Evolutionary conservation across 2,888 invertebrate species (phyloP), one percentile per base, ranked within the genome.

Genomic region (Liposcelis brunnea): DNA sequence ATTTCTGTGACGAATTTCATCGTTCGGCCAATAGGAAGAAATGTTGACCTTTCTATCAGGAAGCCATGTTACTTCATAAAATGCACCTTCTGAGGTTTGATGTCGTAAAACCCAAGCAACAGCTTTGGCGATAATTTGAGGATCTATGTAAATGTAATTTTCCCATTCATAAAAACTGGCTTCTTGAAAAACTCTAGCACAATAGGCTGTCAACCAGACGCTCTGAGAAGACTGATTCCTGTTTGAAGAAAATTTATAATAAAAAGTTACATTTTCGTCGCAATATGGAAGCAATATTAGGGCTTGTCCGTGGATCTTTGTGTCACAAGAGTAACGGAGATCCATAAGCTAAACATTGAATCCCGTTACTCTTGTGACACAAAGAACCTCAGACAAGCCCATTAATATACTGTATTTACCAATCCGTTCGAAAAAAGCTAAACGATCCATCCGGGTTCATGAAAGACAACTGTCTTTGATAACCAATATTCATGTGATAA

Each of bases 151-250:
- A 46, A 95, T 77, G 58, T 80, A 89, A 61, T 91, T 89, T 67
- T 94, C 93, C 94, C 94, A 95, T 61, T 95, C 94, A 57, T 91
- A 90, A 63, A 91, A 91, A 32, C 84, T 84, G 0, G 91, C 93
- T 58, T 89, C 87, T 61, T 90, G 83, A 60, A 95, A 80, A 42
- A 86, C 74, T 52, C 86, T 74, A 0, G 85, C 81, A 57, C 85
- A 85, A 63, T 87, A 93, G 0, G 94, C 84, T 0, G 95, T 94
- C 51, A 94, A 62, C 91, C 93, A 90, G 0, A 90, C 87, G 31
- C 87, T 87, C 0, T 87, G 77, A 0, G 74, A 72, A 0, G 89
- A 87, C 57, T 85, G 83, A 58, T 87, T 86, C 78, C 77, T 77
- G 56, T 18, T 58, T 55, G 50, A 47, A 43, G 49, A 49, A 48